Evolutionary conservation across 2,888 invertebrate species (phyloP).

Genomic region (Drosophila testacea): DNA sequence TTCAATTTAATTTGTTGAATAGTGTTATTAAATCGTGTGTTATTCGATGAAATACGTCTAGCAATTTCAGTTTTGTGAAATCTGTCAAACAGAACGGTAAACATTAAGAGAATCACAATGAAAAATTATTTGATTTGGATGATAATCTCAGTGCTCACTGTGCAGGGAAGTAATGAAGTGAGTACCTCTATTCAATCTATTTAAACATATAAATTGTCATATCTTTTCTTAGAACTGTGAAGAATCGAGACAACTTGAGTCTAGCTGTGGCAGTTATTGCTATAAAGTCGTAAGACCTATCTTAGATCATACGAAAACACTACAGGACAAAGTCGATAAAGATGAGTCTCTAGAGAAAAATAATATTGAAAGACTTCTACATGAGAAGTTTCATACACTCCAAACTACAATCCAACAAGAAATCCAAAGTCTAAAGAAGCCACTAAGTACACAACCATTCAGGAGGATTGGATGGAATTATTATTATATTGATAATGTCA

Average conservation of each 20-base stretch:
- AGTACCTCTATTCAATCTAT: neutral
- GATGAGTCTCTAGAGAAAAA: neutral
- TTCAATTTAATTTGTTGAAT: neutral
- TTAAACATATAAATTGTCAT: neutral
- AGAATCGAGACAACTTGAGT: neutral
- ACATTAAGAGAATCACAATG: neutral
- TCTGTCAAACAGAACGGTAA: neutral
- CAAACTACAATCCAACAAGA: neutral
- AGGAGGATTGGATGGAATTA: constrained; percentile 14
- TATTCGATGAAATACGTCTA: neutral
- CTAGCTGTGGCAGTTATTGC: constrained; percentile 14
- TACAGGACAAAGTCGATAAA: constrained; percentile 3
- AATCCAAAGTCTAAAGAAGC: neutral
- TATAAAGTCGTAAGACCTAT: constrained; percentile 4
- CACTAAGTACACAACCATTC: neutral
- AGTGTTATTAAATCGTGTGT: neutral
- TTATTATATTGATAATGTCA: constrained; percentile 5
- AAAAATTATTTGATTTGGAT: neutral
- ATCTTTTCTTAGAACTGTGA: neutral
- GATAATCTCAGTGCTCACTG: neutral
- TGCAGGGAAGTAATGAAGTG: neutral
- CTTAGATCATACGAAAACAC: neutral
- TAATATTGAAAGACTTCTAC: neutral
- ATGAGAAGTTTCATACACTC: neutral
- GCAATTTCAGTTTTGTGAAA: neutral